Conservation (phyloP, 2,888 invertebrate genomes). For the Microplitis deprimator region DNA sequence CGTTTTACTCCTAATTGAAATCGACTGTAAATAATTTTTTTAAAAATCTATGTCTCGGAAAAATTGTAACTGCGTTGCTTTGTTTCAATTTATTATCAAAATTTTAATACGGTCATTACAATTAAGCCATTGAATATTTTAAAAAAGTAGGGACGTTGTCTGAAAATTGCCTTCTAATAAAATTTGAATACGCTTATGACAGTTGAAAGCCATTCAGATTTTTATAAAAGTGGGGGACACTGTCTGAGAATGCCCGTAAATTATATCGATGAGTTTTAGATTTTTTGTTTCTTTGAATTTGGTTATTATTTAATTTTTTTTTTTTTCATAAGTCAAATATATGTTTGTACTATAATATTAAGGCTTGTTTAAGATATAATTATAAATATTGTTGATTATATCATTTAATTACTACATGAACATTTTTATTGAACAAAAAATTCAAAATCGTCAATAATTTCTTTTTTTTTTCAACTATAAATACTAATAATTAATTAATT, state of each 20-base stretch:
- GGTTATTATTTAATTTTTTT: conserved; percentile 8
- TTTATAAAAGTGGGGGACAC: no score
- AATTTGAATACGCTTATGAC: no score
- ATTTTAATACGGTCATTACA: background rate
- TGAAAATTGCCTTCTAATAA: no score
- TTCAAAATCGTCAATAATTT: conserved; percentile 20
- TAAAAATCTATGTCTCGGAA: background rate
- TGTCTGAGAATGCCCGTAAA: no score
- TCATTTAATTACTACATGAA: background rate
- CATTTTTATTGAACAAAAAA: background rate
- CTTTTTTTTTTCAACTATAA: conserved; percentile 10
- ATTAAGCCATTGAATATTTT: no score
- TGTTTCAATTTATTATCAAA: background rate
- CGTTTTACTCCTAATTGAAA: background rate
- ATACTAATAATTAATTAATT: conserved; percentile 40
- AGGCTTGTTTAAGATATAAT: background rate
- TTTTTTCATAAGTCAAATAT: background rate
- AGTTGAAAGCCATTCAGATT: no score
- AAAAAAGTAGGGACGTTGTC: no score
- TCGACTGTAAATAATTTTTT: background rate
- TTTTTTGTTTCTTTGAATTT: conserved; percentile 28
- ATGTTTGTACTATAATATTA: background rate
- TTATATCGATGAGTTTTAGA: background rate
- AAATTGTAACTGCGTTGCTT: background rate
- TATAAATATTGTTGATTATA: background rate